Evolutionary conservation across 2,113 vertebrate species (phyloP).

Genomic region (Cettia cetti): DNA sequence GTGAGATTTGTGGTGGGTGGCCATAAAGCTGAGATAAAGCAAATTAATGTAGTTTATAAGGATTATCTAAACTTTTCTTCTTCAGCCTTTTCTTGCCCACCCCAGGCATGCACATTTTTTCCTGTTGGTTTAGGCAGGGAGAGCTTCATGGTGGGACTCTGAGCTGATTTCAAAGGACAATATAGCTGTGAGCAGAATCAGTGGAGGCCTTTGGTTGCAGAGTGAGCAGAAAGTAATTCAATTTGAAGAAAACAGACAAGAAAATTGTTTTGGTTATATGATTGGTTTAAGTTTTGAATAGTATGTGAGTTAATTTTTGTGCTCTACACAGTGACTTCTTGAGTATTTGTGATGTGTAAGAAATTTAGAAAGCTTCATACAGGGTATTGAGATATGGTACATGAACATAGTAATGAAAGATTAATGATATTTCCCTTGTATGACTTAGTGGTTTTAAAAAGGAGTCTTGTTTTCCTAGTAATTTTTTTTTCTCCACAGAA

Average conservation of each 20-base stretch:
- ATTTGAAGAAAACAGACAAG: neutral
- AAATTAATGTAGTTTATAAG: neutral
- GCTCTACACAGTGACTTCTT: neutral
- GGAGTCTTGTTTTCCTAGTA: neutral
- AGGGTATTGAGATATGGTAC: neutral
- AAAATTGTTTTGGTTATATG: neutral
- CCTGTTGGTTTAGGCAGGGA: neutral
- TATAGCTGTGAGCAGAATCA: neutral
- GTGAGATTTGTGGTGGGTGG: neutral
- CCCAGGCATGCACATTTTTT: neutral
- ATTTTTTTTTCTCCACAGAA: neutral
- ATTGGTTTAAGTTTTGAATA: neutral
- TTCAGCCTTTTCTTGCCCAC: neutral
- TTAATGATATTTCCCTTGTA: neutral
- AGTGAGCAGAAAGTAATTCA: neutral
- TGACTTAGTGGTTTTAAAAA: neutral
- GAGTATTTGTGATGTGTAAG: neutral
- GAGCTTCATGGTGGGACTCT: neutral
- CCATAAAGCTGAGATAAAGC: neutral
- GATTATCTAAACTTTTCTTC: neutral
- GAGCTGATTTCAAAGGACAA: neutral
- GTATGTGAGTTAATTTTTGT: neutral
- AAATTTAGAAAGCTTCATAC: neutral
- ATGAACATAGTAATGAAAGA: neutral
- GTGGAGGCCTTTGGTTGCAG: neutral